phyloP scores from a whole-genome alignment of 2,888 invertebrate species.

The Hypomecis punctinalis region DNA sequence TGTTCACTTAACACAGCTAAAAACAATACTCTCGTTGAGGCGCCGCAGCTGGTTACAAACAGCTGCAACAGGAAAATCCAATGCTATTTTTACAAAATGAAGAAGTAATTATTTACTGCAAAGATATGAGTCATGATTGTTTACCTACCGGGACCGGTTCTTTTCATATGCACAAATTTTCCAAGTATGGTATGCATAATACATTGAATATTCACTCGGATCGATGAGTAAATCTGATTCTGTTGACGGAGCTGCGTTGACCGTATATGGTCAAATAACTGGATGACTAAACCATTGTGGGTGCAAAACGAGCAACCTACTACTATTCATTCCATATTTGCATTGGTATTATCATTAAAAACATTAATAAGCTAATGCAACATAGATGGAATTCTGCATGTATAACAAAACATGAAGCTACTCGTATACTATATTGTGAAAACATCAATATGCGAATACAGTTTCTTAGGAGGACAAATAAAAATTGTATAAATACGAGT shows the following conservation, averaged over 20 bases:
- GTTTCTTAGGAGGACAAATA: neutral
- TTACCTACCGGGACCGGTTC: constrained; percentile 65
- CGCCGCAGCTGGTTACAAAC: constrained; percentile 41
- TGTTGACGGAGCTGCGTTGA: constrained; percentile 53
- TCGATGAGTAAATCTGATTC: constrained; percentile 57
- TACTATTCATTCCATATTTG: constrained; percentile 38
- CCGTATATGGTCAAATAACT: constrained; percentile 61
- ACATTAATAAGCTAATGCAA: constrained; percentile 16
- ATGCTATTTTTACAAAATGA: constrained; percentile 52
- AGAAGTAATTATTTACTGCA: constrained; percentile 54
- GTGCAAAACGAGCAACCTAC: constrained; percentile 40
- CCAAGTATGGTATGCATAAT: constrained; percentile 67
- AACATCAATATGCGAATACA: too few relatives aligned
- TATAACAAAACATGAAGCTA: neutral
- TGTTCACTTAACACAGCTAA: constrained; percentile 29
- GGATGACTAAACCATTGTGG: constrained; percentile 54
- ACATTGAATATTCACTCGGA: constrained; percentile 55
- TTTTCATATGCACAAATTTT: constrained; percentile 66
- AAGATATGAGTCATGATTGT: constrained; percentile 65
- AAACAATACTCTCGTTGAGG: constrained; percentile 35
- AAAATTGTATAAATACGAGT: too few relatives aligned
- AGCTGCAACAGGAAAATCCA: constrained; percentile 57
- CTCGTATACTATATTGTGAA: too few relatives aligned
- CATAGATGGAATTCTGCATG: neutral
- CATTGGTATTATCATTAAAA: constrained; percentile 21